phyloP scores from a whole-genome alignment of 2,113 vertebrate species.

The Nycticebus coucang region DNA sequence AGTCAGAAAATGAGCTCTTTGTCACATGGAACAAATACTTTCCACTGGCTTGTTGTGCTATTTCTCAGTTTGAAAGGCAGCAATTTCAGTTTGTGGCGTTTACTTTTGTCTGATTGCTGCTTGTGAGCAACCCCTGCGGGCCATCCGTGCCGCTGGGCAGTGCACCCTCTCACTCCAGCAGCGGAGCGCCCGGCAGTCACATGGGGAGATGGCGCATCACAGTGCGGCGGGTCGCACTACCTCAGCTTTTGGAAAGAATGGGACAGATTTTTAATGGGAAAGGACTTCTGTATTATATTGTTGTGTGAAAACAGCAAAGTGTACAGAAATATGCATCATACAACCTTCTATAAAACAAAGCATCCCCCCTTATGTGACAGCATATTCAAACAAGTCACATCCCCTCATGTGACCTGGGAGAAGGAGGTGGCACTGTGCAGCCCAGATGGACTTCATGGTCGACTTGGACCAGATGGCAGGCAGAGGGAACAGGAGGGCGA shows the following conservation, averaged over 20 bases:
- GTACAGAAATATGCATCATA: background rate
- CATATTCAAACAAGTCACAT: fast-evolving
- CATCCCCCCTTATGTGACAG: background rate
- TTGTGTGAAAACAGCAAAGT: background rate
- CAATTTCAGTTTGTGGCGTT: background rate
- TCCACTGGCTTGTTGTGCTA: background rate
- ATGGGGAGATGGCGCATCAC: background rate
- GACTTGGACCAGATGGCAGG: too few relatives aligned
- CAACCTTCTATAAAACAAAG: too few relatives aligned
- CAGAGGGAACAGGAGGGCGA: background rate
- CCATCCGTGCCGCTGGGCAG: background rate
- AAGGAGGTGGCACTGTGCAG: too few relatives aligned
- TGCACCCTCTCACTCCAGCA: background rate
- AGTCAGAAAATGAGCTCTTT: background rate
- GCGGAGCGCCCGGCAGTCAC: background rate
- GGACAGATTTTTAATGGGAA: background rate
- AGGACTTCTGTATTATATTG: background rate
- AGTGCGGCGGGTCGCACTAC: fast-evolving
- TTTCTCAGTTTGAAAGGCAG: background rate
- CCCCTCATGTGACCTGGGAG: background rate
- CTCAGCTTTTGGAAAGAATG: background rate
- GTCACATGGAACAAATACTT: too few relatives aligned
- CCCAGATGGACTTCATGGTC: background rate
- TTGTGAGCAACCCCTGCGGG: too few relatives aligned
- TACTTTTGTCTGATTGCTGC: background rate